phyloP scores from a whole-genome alignment of 2,113 vertebrate genomes.

The Empidonax alnorum region DNA sequence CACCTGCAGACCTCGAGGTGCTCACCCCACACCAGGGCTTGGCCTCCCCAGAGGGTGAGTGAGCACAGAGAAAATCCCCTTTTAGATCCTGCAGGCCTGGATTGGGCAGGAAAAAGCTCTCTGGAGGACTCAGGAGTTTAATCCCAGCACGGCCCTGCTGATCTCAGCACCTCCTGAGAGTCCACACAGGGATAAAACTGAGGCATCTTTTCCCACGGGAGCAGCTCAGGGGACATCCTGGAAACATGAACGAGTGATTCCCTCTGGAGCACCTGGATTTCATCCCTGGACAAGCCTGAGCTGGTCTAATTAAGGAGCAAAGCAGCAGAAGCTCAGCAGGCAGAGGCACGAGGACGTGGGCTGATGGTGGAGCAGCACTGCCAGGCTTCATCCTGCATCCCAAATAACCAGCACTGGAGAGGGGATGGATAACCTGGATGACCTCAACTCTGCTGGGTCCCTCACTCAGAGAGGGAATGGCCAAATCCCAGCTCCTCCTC shows the following conservation, averaged over 20 bases:
- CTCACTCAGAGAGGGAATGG: background rate
- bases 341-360: fast-evolving
- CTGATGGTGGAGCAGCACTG: background rate
- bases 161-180: background rate
- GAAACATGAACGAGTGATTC: fast-evolving
- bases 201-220: background rate
- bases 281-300: background rate
- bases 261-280: background rate
- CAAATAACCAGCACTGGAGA: fast-evolving
- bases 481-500: background rate
- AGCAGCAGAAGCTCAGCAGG: background rate
- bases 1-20: background rate
- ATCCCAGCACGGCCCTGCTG: background rate
- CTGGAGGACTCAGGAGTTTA: background rate
- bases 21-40: background rate
- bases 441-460: fast-evolving
- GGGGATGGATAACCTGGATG: background rate
- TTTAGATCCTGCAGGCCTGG: background rate
- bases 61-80: background rate
- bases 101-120: background rate
- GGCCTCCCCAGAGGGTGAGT: background rate
- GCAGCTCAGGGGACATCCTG: fast-evolving
- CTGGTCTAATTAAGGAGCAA: background rate
- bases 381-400: background rate
- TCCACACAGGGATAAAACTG: fast-evolving